These are phyloP conservation scores for Masticophis lateralis DNA, from an alignment of 2,797 vertebrate species.

Conservation along the genomic window DNA sequence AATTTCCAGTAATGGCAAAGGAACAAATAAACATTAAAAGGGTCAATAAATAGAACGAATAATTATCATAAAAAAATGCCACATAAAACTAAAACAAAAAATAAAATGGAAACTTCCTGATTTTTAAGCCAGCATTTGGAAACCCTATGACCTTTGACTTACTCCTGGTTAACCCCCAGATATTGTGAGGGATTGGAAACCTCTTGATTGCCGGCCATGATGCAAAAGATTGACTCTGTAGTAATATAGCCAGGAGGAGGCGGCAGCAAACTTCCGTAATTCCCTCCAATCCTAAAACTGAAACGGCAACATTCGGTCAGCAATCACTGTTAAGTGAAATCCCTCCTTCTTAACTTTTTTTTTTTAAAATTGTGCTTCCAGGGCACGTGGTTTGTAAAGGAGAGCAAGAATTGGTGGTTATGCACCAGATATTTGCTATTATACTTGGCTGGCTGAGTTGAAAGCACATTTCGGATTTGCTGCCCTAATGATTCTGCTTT, in stretches of 20 bases:
- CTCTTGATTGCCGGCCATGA: not conserved
- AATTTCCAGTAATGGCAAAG: not conserved
- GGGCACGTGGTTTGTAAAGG: not conserved
- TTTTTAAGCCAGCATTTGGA: not conserved
- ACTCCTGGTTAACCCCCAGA: not conserved
- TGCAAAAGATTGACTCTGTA: not conserved
- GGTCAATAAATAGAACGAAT: not conserved
- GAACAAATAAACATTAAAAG: not conserved
- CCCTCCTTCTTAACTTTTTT: not conserved
- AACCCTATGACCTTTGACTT: not conserved
- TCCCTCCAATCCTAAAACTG: not conserved
- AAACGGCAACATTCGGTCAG: not conserved
- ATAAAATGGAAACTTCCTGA: not conserved
- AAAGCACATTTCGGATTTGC: not conserved
- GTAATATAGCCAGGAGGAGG: not conserved
- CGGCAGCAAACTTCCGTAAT: not conserved
- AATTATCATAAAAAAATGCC: not conserved
- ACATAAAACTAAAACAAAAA: not conserved
- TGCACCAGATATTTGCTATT: not conserved
- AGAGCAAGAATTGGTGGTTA: not conserved
- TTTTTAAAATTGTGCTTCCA: not conserved
- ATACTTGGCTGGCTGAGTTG: not conserved
- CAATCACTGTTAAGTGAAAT: not conserved
- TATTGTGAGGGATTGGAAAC: not conserved
- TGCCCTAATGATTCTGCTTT: not conserved